These are phyloP conservation scores for Eretmodus cyanostictus DNA, from an alignment of 2,113 vertebrate genomes.

Conservation along the genomic window DNA sequence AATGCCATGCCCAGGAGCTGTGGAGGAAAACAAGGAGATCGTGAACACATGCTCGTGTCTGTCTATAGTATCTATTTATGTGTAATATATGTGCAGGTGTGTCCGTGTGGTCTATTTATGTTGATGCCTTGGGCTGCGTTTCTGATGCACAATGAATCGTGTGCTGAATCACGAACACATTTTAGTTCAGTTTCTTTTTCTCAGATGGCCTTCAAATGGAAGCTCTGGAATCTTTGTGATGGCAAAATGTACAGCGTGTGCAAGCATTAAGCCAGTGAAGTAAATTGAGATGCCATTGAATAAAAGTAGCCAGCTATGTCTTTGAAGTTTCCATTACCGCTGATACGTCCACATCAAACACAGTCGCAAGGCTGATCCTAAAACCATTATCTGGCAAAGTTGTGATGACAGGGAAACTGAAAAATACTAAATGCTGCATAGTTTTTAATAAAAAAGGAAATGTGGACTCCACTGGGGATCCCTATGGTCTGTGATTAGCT, in stretches of 20 bases:
- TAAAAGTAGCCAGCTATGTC: conserved; percentile 45
- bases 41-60: neutral
- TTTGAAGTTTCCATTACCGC: conserved; percentile 73
- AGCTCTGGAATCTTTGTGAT: conserved; percentile 40
- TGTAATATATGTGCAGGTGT: neutral
- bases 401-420: neutral
- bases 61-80: neutral
- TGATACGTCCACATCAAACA: conserved; percentile 67
- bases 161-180: neutral
- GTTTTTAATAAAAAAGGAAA: neutral
- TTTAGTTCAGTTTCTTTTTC: neutral
- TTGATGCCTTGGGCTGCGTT: neutral
- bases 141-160: conserved; percentile 13
- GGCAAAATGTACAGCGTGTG: conserved; percentile 14
- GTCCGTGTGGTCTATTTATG: neutral
- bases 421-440: neutral
- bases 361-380: conserved; percentile 43
- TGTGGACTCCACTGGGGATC: neutral
- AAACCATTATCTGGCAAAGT: conserved; percentile 60
- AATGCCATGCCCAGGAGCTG: conserved; percentile 99
- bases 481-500: neutral
- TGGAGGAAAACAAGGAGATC: conserved; percentile 39
- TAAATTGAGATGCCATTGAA: conserved; percentile 62
- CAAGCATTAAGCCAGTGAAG: conserved; percentile 52
- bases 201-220: conserved; percentile 3